Conservation (phyloP, 2,113 vertebrate species). For the Nothocercus julius region DNA sequence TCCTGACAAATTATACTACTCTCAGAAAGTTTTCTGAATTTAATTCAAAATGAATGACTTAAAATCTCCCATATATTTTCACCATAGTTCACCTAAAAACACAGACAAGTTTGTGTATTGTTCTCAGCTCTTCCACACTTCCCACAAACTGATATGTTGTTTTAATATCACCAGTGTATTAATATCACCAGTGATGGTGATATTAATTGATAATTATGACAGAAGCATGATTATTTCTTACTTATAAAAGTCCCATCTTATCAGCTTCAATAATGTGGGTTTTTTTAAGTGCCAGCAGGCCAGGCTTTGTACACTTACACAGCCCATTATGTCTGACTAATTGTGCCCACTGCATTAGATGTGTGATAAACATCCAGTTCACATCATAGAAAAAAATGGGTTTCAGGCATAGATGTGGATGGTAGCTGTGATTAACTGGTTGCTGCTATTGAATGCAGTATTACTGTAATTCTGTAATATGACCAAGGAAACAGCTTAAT, state of each 20-base stretch:
- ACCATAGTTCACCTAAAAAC: background rate
- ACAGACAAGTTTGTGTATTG: background rate
- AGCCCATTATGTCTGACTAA: background rate
- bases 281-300: background rate
- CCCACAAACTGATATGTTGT: background rate
- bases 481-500: background rate
- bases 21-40: background rate
- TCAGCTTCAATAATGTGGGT: background rate
- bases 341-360: background rate
- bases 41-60: background rate
- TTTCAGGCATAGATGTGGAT: background rate
- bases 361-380: background rate
- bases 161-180: background rate
- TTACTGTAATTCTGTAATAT: background rate
- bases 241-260: background rate
- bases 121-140: background rate
- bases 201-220: background rate
- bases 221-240: background rate
- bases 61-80: background rate
- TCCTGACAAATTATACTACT: background rate
- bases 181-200: background rate
- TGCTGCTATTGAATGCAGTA: background rate
- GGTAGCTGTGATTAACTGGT: background rate
- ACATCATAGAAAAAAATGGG: background rate
- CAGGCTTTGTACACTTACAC: background rate